Evolutionary conservation across 2,113 vertebrate species (phyloP).

Genomic region (Hippocampus mohnikei): DNA sequence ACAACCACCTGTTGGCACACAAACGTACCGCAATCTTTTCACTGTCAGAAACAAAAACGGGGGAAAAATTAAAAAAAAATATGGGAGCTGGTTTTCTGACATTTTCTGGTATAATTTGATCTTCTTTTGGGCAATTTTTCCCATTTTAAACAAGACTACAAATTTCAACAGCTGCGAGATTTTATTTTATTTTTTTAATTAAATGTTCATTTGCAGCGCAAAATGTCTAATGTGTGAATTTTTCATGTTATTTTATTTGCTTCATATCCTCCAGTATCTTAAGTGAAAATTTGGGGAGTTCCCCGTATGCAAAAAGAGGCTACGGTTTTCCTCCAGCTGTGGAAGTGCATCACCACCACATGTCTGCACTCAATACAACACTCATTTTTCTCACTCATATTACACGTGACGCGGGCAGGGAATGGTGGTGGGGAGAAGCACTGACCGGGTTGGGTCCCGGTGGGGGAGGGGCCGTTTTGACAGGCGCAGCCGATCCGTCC

Average conservation of each 20-base stretch:
- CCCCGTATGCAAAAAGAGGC: neutral
- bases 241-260: no score
- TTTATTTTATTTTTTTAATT: no score
- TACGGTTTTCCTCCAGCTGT: neutral
- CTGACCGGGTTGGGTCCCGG: slow-evolving; percentile 96
- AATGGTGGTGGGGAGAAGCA: neutral
- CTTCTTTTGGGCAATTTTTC: no score
- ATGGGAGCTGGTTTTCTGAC: no score
- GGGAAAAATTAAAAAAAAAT: no score
- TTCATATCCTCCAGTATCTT: no score
- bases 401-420: neutral
- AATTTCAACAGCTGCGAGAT: no score
- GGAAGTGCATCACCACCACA: neutral
- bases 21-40: neutral
- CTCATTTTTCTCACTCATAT: neutral
- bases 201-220: no score
- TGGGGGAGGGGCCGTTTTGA: slow-evolving; percentile 83
- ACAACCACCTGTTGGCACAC: slow-evolving; percentile 83
- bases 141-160: no score
- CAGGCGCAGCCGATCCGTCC: slow-evolving; percentile 77
- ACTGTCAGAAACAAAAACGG: neutral
- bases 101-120: no score
- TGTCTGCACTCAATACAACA: neutral
- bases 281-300: no score
- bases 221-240: no score